These are phyloP conservation scores for Diarsia brunnea DNA, from an alignment of 2,888 invertebrate genomes.

Conservation along the genomic window DNA sequence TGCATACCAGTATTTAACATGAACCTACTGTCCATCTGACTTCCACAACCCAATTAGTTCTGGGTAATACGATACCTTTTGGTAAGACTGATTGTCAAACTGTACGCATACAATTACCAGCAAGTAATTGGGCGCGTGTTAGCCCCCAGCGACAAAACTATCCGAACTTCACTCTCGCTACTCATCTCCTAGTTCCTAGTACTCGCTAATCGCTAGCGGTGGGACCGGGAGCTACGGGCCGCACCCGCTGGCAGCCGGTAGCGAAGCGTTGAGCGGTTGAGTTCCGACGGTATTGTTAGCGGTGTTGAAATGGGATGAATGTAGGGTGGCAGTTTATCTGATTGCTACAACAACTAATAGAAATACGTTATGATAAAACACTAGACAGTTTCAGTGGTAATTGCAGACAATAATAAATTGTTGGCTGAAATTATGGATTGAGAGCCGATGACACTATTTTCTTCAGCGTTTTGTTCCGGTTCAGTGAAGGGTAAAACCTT, in stretches of 20 bases:
- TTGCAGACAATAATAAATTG: background rate
- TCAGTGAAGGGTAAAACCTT: background rate
- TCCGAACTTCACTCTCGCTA: background rate
- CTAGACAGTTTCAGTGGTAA: background rate
- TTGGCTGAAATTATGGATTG: too few relatives aligned
- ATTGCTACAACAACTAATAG: conserved; percentile 12
- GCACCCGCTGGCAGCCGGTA: background rate
- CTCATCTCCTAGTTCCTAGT: background rate
- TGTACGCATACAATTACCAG: background rate
- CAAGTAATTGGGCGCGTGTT: too few relatives aligned
- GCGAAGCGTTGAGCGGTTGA: conserved; percentile 14
- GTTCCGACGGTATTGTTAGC: conserved; percentile 33
- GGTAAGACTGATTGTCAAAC: too few relatives aligned
- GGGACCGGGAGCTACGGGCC: background rate
- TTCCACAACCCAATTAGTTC: too few relatives aligned
- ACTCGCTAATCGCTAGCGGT: background rate
- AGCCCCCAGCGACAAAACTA: background rate
- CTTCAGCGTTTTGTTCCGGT: background rate
- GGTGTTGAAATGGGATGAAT: conserved; percentile 19
- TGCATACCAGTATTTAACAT: too few relatives aligned
- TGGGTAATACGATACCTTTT: too few relatives aligned
- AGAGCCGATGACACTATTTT: background rate
- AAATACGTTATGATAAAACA: background rate
- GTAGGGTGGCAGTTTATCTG: background rate
- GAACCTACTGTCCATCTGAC: too few relatives aligned